Base-by-base conservation (phyloP, 2,888 invertebrate genomes). In the Ethmia dodecea region DNA sequence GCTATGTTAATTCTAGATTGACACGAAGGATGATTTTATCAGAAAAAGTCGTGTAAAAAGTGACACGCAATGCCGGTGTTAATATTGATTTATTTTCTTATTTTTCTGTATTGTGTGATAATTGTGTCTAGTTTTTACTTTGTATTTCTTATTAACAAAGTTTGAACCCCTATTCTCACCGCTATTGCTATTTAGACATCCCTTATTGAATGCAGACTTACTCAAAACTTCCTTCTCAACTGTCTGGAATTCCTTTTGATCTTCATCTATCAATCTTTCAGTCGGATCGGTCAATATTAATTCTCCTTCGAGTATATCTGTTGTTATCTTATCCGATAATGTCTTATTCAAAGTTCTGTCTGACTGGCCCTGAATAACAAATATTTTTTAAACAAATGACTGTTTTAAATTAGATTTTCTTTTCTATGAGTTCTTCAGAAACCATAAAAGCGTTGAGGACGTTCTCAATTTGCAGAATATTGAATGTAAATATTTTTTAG, bases 401-500 rank as follows among this genome's bases (percentile, higher is more conserved):
- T 29, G 34, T 20, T 31, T 40, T 16, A 43, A 42, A 54, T 28
- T 29, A 47, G 49, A 49, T 41, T 43, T 42, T 36, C 40, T 43
- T 42, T 22, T 22, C 8, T n/a, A n/a, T n/a, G n/a, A 14, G 22
- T 35, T 27, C 52, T 47, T 47, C 45, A 49, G 46, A 50, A 49
- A 51, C 48, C 51, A 31, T 37, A 35, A 48, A 53, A 41, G 38
- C 31, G 38, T 33, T 43, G 30, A 40, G n/a, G 48, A 49, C 49
- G 50, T 43, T 37, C 45, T 49, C 43, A 47, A 47, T 57, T 52
- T 55, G 47, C 46, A 41, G 48, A 57, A 59, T 54, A 57, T 52
- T 49, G 43, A 57, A 65, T 53, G 53, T 56, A 57, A 58, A 61
- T 56, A 55, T 44, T 44, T 45, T 48, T 33, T 57, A 47, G 49